A percentile compares a stretch with the other conserved stretches of the same genome.
phyloP scores from a whole-genome alignment of 2,113 vertebrate genomes.

The Micronycteris hirsuta region DNA sequence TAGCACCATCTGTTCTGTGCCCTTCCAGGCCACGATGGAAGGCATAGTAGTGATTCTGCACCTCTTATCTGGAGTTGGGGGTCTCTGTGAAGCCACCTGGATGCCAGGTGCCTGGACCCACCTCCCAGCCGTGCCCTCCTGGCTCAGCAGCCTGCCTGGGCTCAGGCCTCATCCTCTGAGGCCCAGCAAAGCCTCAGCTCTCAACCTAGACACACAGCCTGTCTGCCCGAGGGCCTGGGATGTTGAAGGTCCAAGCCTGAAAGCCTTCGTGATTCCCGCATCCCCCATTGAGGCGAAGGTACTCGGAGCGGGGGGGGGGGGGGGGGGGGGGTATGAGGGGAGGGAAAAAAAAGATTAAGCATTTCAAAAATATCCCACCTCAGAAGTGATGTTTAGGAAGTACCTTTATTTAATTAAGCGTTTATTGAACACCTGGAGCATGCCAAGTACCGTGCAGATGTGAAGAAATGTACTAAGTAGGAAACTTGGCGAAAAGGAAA shows the following conservation, averaged over 20 bases:
- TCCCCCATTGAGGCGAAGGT: neutral
- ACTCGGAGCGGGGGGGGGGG: neutral
- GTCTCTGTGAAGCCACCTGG: neutral
- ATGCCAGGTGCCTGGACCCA: neutral
- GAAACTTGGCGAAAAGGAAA: neutral
- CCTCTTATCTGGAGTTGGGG: neutral
- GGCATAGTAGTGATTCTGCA: neutral
- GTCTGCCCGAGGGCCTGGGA: neutral
- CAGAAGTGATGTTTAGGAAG: neutral
- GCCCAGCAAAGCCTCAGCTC: neutral
- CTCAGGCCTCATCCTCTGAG: neutral
- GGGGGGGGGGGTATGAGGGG: neutral
- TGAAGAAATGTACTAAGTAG: neutral
- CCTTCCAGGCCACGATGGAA: neutral
- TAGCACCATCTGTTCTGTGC: neutral
- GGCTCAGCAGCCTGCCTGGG: neutral
- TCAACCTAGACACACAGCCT: neutral
- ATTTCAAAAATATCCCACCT: neutral
- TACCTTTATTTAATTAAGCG: neutral
- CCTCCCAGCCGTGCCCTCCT: neutral
- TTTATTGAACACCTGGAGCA: neutral
- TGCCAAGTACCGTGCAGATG: neutral
- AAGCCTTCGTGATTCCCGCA: neutral
- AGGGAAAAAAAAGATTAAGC: neutral
- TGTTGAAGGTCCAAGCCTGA: neutral